Evolutionary conservation across 2,797 vertebrate species (phyloP), one percentile per base, ranked within the genome.

Genomic region (Liasis olivaceus): DNA sequence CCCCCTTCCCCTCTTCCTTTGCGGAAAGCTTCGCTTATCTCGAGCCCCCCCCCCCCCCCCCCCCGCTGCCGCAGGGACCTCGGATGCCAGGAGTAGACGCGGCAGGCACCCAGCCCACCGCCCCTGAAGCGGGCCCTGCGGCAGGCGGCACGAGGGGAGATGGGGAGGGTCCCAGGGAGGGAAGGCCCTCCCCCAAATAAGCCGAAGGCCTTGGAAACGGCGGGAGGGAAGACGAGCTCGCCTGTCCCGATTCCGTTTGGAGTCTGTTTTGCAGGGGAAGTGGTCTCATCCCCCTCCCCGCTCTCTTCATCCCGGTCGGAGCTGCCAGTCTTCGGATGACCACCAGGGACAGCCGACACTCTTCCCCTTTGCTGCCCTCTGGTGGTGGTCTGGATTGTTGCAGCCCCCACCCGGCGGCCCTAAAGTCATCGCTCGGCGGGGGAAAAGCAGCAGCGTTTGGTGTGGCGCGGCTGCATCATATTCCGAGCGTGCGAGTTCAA

Each of bases 391-490:
- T 7, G 66, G 66, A 17, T 72, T 72, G 13, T 2, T 36, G 66
- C n/a, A 72, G 66, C 14, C n/a, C 66, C 66, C 5, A 5, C 28
- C 56, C 1, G 28, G 12, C 3, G 4, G 64, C 0, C n/a, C 28
- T 5, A 14, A 69, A 69, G 64, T 4, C 11, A 12, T 5, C 0
- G 28, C 11, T 5, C 28, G 13, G 64, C 28, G 1, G 64, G 64
- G n/a, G 12, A 28, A 28, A 66, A 66, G 64, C 28, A 4, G 28
- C 66, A 2, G 36, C 36, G 36, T 69, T 5, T 4, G n/a, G 6
- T 15, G 14, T 5, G n/a, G 0, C 0, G 28, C 15, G n/a, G 66
- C 14, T 8, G 14, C 66, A 2, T 69, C 14, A 15, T 0, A 0
- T 72, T 2, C 66, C 14, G 66, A 72, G n/a, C 4, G 2, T 15